Base-by-base conservation (phyloP, 1,140 invertebrate species). In the Apis cerana region DNA sequence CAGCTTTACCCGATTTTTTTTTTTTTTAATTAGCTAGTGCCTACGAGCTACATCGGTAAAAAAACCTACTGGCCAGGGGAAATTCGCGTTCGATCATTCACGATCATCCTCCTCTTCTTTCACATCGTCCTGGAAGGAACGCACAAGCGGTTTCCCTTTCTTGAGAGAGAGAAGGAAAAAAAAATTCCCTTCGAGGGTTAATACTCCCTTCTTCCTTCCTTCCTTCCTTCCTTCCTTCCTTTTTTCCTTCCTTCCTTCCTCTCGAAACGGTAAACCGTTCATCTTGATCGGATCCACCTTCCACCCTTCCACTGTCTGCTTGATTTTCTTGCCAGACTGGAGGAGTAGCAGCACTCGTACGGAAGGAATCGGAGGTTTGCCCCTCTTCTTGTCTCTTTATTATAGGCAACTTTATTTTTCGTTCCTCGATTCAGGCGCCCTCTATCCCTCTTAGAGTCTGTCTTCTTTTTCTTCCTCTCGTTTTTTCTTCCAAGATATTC, bases 41-140 rank as follows among this genome's bases (percentile, higher is more conserved):
- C 90, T 93, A 92, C 77, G 88, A 89, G 85, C 91, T 92, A 92
- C 69, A 33, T 92, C 88, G 84, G 91, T 93, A 93, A 91, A 94
- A 93, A 92, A 93, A 91, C 80, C 90, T 93, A 92, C 83, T 76
- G 58, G 83, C 75, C 86, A 62, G 33, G 65, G 64, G 77, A 85
- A 82, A 78, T 71, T 72, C 83, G 68, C 75, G 80, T 71, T 83
- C 85, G 70, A 59, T 23, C 50, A 43, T 52, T 17, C 52, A 27
- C 70, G 17, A 23, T n/a, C 65, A 5, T 23, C 56, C 59, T 10
- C 71, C 8, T 69, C 56, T 17, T 43, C 52, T 58, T 33, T 2
- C 58, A 17, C 12, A 17, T 23, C n/a, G n/a, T 21, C 33, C 50
- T 59, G 56, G 15, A 52, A 72, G 59, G 69, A 80, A 56, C 33